Conservation (phyloP, 2,113 vertebrate genomes). For the Menidia beryllina region DNA sequence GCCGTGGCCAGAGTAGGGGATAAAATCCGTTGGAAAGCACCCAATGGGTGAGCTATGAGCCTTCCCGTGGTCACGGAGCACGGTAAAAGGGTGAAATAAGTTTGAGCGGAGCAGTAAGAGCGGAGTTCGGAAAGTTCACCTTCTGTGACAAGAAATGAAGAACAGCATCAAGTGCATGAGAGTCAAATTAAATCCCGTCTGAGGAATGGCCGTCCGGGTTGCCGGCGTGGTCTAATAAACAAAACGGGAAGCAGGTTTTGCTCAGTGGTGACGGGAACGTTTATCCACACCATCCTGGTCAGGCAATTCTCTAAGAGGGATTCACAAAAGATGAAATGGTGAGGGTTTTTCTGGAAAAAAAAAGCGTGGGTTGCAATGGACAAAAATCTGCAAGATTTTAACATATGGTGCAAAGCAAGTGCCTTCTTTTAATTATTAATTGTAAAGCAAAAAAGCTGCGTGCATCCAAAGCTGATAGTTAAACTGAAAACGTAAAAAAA, state of each 20-base stretch:
- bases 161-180: conserved; percentile 22
- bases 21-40: conserved; percentile 72
- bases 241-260: conserved; percentile 21
- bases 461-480: no score
- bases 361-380: no score
- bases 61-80: conserved; percentile 43
- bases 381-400: conserved; percentile 68
- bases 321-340: conserved; percentile 44
- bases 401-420: conserved; percentile 58
- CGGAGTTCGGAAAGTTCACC: conserved; percentile 24
- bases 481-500: no score
- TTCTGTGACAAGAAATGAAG: conserved; percentile 22
- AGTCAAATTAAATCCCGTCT: conserved; percentile 37
- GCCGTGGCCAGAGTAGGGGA: conserved; percentile 63
- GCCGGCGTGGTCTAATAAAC: conserved; percentile 23
- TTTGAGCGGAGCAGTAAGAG: conserved; percentile 29
- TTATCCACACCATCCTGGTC: conserved; percentile 57
- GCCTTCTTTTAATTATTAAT: conserved; percentile 49
- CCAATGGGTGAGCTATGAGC: conserved; percentile 71
- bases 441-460: conserved; percentile 40
- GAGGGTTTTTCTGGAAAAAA: conserved; percentile 54
- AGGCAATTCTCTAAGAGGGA: conserved; percentile 40
- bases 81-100: conserved; percentile 40
- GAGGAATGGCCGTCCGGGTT: conserved; percentile 24
- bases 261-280: conserved; percentile 44